Evolutionary conservation across 2,113 vertebrate genomes (phyloP), one percentile per base, ranked within the genome.

Genomic region (Megaceryle torquata): DNA sequence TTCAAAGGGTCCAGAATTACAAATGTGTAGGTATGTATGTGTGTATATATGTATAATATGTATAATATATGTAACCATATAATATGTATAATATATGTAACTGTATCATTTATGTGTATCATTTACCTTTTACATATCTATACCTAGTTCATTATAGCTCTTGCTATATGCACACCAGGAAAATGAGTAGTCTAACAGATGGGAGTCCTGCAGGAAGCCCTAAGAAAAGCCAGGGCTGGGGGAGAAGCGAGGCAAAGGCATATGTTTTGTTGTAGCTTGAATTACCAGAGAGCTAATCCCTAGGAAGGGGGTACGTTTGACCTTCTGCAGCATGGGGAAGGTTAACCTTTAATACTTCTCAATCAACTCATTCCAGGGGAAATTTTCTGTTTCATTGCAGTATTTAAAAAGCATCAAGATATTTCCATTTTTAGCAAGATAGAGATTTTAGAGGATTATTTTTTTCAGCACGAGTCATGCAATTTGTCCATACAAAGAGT

Each of bases 171-270:
- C 72, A 51, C 71, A 91, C 91, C 67, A 91, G 90, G 88, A 91
- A 96, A 95, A 90, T 83, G 79, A 86, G 90, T 96, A 92, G 16
- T 81, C 92, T 94, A 88, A 96, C 96, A 96, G 95, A 97, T 97
- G 96, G 95, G 90, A 90, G 92, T 97, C 88, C 95, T 95, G 95
- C 93, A 93, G 88, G 95, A 94, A 96, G 92, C 88, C 93, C 93
- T 64, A 64, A 86, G 93, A 93, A 92, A 85, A 95, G 96, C 93
- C 95, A 96, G 93, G 60, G 46, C 37, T 95, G 85, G 85, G 82
- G 82, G 88, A 94, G 90, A 95, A 86, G 82, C 11, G 10, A 96
- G 60, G 86, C 82, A 83, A 96, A 95, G 93, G 96, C 95, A 96
- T 96, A 96, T 95, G 96, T 96, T 96, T 96, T 95, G 48, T 75